phyloP scores from a whole-genome alignment of 2,888 invertebrate species.

The Hemistola chrysoprasaria region DNA sequence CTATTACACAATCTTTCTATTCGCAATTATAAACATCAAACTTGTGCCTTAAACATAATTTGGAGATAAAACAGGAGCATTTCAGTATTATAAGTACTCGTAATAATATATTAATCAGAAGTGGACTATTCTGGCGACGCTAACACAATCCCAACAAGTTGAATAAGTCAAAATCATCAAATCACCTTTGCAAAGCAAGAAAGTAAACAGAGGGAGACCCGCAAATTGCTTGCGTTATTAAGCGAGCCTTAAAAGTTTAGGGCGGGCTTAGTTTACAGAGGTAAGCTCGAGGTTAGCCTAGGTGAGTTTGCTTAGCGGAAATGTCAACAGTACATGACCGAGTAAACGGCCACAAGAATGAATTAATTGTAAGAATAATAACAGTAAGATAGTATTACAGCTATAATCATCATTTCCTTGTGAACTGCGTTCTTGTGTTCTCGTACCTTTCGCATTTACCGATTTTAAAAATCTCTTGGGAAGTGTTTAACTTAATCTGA shows the following conservation, averaged over 20 bases:
- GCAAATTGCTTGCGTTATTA: conserved; percentile 79
- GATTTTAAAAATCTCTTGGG: conserved; percentile 3
- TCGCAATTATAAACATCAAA: too few relatives aligned
- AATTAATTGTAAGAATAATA: conserved; percentile 35
- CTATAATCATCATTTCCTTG: background rate
- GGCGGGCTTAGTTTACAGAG: conserved; percentile 74
- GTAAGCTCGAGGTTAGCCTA: conserved; percentile 66
- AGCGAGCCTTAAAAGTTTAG: conserved; percentile 77
- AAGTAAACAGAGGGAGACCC: conserved; percentile 75
- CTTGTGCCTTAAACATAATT: too few relatives aligned
- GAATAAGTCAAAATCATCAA: conserved; percentile 81
- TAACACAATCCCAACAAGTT: conserved; percentile 59
- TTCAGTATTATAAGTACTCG: background rate
- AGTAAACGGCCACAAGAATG: conserved; percentile 39
- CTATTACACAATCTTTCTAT: too few relatives aligned
- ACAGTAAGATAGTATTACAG: conserved; percentile 4
- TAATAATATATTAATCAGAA: conserved; percentile 1
- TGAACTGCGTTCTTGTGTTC: background rate
- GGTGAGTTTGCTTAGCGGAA: conserved; percentile 67
- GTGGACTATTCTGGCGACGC: conserved; percentile 35
- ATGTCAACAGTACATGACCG: conserved; percentile 64
- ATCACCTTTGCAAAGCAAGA: conserved; percentile 75
- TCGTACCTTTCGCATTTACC: conserved; percentile 2
- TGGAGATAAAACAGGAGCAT: conserved; percentile 26
- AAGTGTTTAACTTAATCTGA: conserved; percentile 1